Evolutionary conservation across 2,797 vertebrate genomes (phyloP), one percentile per base, ranked within the genome.

Genomic region (Chiroxiphia lanceolata): DNA sequence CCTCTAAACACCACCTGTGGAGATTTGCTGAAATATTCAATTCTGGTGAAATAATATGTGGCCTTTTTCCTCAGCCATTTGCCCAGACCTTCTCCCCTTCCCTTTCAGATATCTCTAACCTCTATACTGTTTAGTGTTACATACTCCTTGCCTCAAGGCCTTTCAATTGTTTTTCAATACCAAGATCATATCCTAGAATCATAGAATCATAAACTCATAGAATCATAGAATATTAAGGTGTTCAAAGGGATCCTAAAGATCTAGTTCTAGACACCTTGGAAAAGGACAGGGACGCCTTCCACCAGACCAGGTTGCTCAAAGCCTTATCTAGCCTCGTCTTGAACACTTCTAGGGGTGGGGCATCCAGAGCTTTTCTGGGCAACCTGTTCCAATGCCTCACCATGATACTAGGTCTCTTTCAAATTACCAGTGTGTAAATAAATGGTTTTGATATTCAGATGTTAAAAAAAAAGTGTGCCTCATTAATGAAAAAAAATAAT

Each of bases 231-330:
- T 10, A 4, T 4, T 51, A 38, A 51, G n/a, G 29, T 7, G 5
- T 45, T 45, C 17, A 12, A 70, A 78, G 15, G 33, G 8, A 38
- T 5, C 6, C 29, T 51, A 45, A 71, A 64, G 13, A 40, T 19
- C 21, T 22, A 5, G 10, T 40, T 65, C 38, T n/a, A 83, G 23
- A 7, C 3, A 3, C 1, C 11, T 19, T 12, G 1, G 0, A 15
- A 51, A 71, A 19, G 11, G 25, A 44, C 23, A 71, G 16, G 36
- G 10, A n/a, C 38, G 45, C 6, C 11, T 71, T 57, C 7, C n/a
- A 38, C 20, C 11, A n/a, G 11, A 77, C 10, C 14, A 45, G 14
- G 7, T 22, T 51, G 10, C 38, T 78, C 25, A 64, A 89, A 70
- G 16, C 23, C 16, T 63, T 11, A 17, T 48, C 3, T 29, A 59